Evolutionary conservation across 1,140 invertebrate species (phyloP).

Genomic region (Calosoma granatense): DNA sequence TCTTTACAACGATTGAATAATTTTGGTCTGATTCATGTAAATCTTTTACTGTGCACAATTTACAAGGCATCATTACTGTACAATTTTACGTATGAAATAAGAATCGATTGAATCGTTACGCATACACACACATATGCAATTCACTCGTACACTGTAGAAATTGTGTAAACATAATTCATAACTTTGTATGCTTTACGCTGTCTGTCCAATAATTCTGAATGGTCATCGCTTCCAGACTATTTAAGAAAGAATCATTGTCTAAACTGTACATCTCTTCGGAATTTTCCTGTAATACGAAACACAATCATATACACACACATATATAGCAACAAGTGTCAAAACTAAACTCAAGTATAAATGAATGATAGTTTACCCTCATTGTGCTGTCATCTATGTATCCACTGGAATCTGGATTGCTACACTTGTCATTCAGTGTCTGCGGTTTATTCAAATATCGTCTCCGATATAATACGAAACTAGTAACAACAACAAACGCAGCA

Average conservation of each 20-base stretch:
- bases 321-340: conserved; percentile 13
- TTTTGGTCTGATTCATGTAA: too few species aligned
- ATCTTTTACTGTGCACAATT: too few species aligned
- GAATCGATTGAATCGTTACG: too few species aligned
- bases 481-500: conserved; percentile 53
- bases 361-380: conserved; percentile 56
- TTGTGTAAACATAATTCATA: conserved; percentile 52
- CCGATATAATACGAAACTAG: conserved; percentile 64
- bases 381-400: conserved; percentile 83
- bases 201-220: conserved; percentile 91
- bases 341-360: conserved; percentile 20
- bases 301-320: conserved; percentile 15
- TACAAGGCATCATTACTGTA: too few species aligned
- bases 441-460: conserved; percentile 67
- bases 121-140: too few species aligned
- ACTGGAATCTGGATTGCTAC: conserved; percentile 76
- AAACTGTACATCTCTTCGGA: conserved; percentile 87
- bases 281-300: conserved; percentile 59
- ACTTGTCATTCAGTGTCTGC: conserved; percentile 67
- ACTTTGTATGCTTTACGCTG: conserved; percentile 82
- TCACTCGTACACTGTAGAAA: too few species aligned
- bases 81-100: too few species aligned
- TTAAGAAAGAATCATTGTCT: conserved; percentile 85
- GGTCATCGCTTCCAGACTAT: conserved; percentile 84
- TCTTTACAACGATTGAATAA: too few species aligned